Conservation (phyloP, 2,888 invertebrate species). For the Poecilobothrus nobilitatus region DNA sequence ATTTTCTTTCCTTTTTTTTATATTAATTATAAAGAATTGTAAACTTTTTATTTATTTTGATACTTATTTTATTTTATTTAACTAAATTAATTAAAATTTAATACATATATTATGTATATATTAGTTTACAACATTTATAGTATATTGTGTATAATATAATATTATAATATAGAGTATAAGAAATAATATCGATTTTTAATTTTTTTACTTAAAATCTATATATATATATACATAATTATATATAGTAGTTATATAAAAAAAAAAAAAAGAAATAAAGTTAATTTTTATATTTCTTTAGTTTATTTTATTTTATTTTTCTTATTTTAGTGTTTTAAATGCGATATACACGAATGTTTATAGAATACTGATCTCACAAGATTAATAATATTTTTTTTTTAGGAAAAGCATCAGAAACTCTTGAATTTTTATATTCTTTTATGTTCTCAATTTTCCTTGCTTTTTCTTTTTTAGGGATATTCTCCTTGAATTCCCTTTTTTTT, state of each 20-base stretch:
- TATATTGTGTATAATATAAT: neutral
- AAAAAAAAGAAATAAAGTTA: too few species aligned
- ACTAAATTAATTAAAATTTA: too few species aligned
- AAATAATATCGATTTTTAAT: neutral
- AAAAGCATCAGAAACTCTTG: neutral
- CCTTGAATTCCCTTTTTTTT: neutral
- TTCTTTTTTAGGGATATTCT: neutral
- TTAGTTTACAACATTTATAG: neutral
- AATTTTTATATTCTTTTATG: neutral
- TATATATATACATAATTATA: neutral
- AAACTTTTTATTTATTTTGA: too few species aligned
- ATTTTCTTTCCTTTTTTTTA: too few species aligned
- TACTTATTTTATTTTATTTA: too few species aligned
- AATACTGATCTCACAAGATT: conserved; percentile 2
- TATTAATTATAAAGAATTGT: too few species aligned
- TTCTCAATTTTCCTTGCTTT: neutral
- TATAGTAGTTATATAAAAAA: neutral
- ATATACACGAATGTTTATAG: neutral
- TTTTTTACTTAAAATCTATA: neutral
- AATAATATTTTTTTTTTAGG: neutral
- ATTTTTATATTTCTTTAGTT: too few species aligned
- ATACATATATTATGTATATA: too few species aligned
- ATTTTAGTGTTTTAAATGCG: neutral
- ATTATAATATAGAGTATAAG: too few species aligned
- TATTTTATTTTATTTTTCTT: too few species aligned